Base-by-base conservation (phyloP, 2,113 vertebrate genomes). In the Cavia porcellus region DNA sequence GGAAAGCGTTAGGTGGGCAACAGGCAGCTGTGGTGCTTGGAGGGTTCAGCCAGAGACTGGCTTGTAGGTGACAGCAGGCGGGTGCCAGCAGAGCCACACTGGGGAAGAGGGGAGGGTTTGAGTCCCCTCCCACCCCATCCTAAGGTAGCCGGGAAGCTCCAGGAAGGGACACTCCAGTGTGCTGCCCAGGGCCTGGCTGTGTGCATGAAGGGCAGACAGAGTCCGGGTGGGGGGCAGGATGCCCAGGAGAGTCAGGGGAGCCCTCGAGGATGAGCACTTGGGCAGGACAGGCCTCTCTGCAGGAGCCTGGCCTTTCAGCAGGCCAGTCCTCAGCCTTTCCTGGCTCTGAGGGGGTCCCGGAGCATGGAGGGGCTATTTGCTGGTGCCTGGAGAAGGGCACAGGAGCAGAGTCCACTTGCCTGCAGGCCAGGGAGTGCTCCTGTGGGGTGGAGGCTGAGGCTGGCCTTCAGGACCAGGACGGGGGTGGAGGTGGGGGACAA, bases 161-260 rank as follows among this genome's bases (percentile, higher is more conserved):
- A 20, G 2, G 0, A 30, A 30, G 80, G 81, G 25, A 55, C 0
- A 30, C 47, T 59, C 59, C 0, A 20, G 45, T 30, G 22, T 0
- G 1, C 55, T 42, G 45, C 57, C 47, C 61, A 55, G 28, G 38
- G 38, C 24, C 83, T 17, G 35, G 47, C 81, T 11, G 66, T 45
- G 20, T 2, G 42, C 9, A 3, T 17, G 55, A 12, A 72, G 75
- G 28, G 59, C 35, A 66, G n/a, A 28, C 3, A 19, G 25, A 55
- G 25, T 25, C 55, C n/a, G 47, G 79, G 11, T 35, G 4, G 47
- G 66, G 55, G 45, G 62, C 25, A n/a, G 82, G 47, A 57, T 10
- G 32, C 22, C 47, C 57, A 45, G 38, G 12, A 30, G 20, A 35
- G n/a, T 25, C 6, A 30, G 1, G 52, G 17, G 20, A 11, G 12